phyloP scores from a whole-genome alignment of 2,113 vertebrate species.

The Lepisosteus oculatus region DNA sequence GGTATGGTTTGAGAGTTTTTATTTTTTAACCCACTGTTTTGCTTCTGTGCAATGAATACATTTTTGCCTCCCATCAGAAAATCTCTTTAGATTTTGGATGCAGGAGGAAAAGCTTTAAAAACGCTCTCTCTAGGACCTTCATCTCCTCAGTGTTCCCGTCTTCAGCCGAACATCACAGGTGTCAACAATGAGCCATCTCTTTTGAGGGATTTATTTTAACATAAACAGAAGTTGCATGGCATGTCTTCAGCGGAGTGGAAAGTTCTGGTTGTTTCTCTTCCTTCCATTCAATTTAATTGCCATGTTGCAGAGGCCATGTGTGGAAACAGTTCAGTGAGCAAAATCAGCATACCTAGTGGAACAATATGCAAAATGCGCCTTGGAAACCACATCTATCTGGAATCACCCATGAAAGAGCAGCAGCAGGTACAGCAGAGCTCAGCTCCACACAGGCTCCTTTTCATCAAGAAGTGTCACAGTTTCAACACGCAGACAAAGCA shows the following conservation, averaged over 20 bases:
- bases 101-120: background rate
- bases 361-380: background rate
- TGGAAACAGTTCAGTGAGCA: conserved; percentile 2
- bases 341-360: conserved; percentile 3
- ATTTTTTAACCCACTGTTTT: background rate
- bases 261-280: background rate
- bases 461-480: too few species aligned
- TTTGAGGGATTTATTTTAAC: conserved; percentile 4
- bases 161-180: background rate
- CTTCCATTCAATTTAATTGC: background rate
- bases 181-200: background rate
- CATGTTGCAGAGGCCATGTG: conserved; percentile 3
- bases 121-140: background rate
- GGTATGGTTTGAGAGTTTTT: too few species aligned
- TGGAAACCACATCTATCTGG: background rate
- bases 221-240: background rate
- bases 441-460: background rate
- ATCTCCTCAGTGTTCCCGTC: background rate
- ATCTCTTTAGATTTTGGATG: background rate
- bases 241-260: conserved; percentile 5
- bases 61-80: background rate
- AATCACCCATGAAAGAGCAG: background rate
- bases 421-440: background rate
- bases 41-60: background rate
- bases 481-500: too few species aligned